phyloP scores from a whole-genome alignment of 2,888 invertebrate species.

The Hofmannophila pseudospretella region DNA sequence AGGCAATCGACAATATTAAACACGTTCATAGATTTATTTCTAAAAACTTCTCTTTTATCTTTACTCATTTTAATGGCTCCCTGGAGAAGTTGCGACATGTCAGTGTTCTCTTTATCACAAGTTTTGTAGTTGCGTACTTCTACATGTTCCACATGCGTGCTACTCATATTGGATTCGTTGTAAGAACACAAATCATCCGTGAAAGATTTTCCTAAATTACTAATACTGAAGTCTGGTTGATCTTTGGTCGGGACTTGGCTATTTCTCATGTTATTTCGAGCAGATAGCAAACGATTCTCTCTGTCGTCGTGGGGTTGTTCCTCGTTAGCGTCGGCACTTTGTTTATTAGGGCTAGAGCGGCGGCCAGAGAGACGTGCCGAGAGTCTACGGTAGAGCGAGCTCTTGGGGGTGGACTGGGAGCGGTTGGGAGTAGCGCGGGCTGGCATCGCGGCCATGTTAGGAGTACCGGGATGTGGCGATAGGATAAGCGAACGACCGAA shows the following conservation, averaged over 20 bases:
- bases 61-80: constrained; percentile 41
- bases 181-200: constrained; percentile 42
- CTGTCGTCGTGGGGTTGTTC: constrained; percentile 37
- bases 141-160: constrained; percentile 34
- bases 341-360: constrained; percentile 42
- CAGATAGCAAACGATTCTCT: constrained; percentile 49
- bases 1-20: constrained; percentile 69
- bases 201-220: constrained; percentile 51
- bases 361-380: constrained; percentile 68
- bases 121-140: constrained; percentile 46
- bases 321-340: constrained; percentile 21
- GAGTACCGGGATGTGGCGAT: constrained; percentile 63
- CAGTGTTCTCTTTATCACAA: constrained; percentile 63
- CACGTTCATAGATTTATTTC: constrained; percentile 70
- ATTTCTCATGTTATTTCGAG: constrained; percentile 50
- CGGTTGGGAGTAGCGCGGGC: constrained; percentile 57
- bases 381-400: constrained; percentile 66
- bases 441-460: constrained; percentile 49
- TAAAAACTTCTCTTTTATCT: constrained; percentile 70
- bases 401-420: constrained; percentile 67
- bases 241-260: constrained; percentile 43
- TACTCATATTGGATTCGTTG: constrained; percentile 33
- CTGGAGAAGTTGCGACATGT: constrained; percentile 39
- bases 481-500: constrained; percentile 81
- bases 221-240: constrained; percentile 47